phyloP scores from a whole-genome alignment of 2,888 invertebrate genomes.

The Spodoptera exigua region DNA sequence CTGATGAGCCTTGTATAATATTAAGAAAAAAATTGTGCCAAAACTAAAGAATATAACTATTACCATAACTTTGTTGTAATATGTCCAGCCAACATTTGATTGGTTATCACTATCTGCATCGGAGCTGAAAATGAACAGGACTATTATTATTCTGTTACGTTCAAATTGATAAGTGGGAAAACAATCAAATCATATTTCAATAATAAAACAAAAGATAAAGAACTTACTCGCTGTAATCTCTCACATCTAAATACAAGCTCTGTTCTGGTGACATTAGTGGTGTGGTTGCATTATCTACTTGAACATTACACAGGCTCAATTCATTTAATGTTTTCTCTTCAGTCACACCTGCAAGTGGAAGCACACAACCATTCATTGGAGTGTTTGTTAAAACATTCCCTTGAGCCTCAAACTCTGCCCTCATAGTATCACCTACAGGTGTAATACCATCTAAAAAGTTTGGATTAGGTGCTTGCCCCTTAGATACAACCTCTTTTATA shows the following conservation, averaged over 20 bases:
- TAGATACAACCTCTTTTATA: constrained; percentile 79
- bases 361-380: constrained; percentile 19
- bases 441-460: constrained; percentile 85
- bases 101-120: constrained; percentile 88
- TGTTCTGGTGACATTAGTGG: constrained; percentile 85
- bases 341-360: constrained; percentile 58
- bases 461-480: constrained; percentile 70
- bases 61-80: constrained; percentile 93
- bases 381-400: constrained; percentile 25
- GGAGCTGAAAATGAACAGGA: constrained; percentile 72
- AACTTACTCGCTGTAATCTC: constrained; percentile 86
- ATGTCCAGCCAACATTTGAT: constrained; percentile 91
- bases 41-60: constrained; percentile 38
- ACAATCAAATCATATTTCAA: too few species aligned
- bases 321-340: constrained; percentile 84
- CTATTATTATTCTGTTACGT: background rate
- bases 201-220: background rate
- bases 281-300: constrained; percentile 84
- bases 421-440: constrained; percentile 63
- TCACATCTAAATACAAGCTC: constrained; percentile 82
- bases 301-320: constrained; percentile 82
- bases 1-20: too few species aligned
- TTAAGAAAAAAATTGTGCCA: too few species aligned
- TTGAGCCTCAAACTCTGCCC: constrained; percentile 41
- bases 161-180: background rate